phyloP scores from a whole-genome alignment of 2,113 vertebrate genomes.

The Notechis scutatus region DNA sequence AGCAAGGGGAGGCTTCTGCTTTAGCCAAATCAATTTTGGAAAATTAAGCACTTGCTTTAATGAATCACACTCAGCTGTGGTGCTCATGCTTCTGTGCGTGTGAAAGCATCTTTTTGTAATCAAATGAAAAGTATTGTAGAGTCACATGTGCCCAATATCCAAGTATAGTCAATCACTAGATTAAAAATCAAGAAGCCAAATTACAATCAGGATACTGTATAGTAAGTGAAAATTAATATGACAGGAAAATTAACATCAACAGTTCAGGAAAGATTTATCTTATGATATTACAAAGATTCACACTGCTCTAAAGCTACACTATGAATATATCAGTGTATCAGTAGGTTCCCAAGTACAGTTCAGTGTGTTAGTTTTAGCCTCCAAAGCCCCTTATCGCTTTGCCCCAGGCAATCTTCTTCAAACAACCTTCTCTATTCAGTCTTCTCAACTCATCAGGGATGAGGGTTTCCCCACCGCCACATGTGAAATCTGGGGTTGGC shows the following conservation, averaged over 20 bases:
- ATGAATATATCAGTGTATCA: not conserved
- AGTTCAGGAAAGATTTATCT: not conserved
- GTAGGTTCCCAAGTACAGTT: not conserved
- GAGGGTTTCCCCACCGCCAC: not conserved
- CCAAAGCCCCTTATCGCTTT: not conserved
- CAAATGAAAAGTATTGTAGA: not conserved
- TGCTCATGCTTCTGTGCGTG: not conserved
- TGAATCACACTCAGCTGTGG: not conserved
- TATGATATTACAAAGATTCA: not conserved
- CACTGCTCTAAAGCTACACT: not conserved
- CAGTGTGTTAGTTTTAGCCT: not conserved
- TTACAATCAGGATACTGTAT: not conserved
- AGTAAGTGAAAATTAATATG: not conserved
- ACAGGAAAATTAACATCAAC: not conserved
- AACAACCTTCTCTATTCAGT: not conserved
- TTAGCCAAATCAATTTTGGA: not conserved
- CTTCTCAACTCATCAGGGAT: not conserved
- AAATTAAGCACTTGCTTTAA: not conserved
- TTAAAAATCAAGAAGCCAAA: constrained; percentile 8
- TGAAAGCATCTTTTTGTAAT: not conserved
- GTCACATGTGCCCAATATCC: not conserved
- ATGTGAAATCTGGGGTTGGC: not conserved
- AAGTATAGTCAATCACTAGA: not conserved
- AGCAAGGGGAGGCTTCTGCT: not conserved
- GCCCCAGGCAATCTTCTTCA: not conserved